A percentile compares a stretch with the other conserved stretches of the same genome.
Evolutionary conservation across 2,797 vertebrate genomes (phyloP).

Genomic region (Amniataba percoides): DNA sequence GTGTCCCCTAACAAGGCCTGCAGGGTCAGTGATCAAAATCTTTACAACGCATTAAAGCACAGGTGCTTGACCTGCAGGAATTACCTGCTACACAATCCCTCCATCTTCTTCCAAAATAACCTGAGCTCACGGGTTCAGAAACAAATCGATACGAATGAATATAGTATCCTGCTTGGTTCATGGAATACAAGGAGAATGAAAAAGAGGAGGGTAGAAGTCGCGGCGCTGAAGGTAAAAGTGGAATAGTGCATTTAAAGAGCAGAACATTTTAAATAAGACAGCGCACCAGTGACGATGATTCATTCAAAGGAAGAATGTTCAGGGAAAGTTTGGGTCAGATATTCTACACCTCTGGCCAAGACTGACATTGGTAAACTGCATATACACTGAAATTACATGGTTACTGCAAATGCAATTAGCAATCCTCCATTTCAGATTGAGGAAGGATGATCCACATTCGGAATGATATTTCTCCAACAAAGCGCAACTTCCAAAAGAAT

Average conservation of each 20-base stretch:
- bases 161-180: constrained; percentile 6
- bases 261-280: constrained; percentile 3
- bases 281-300: constrained; percentile 38
- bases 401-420: constrained; percentile 48
- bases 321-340: constrained; percentile 41
- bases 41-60: constrained; percentile 2
- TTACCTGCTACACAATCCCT: neutral
- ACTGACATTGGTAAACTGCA: constrained; percentile 27
- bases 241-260: neutral
- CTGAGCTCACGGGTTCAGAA: constrained; percentile 2
- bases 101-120: constrained; percentile 25
- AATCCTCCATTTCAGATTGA: constrained; percentile 43
- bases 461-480: constrained; percentile 16
- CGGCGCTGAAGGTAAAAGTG: constrained; percentile 23
- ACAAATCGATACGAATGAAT: constrained; percentile 47
- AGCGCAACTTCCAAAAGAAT: neutral
- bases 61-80: constrained; percentile 14
- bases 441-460: constrained; percentile 28
- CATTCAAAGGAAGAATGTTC: constrained; percentile 20
- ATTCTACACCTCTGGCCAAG: constrained; percentile 47
- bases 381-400: constrained; percentile 57
- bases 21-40: constrained; percentile 38
- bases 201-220: neutral
- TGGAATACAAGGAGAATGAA: neutral
- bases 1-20: constrained; percentile 6